These are phyloP conservation scores for Girardia tigrina DNA, from an alignment of 2,888 invertebrate species.

Conservation along the genomic window DNA sequence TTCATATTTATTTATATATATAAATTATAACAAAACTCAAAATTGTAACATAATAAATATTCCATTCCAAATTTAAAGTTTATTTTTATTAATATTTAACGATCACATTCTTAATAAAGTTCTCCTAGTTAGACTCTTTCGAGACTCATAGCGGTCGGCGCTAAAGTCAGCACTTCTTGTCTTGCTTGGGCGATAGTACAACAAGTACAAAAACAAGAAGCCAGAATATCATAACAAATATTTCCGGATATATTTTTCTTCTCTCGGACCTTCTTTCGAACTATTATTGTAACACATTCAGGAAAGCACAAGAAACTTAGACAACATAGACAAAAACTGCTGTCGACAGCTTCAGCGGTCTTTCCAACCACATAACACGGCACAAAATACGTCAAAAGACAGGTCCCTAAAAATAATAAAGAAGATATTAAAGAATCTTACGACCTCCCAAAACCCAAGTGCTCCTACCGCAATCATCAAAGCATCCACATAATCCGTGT, in stretches of 20 bases:
- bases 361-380: not conserved
- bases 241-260: not conserved
- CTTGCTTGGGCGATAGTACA: conserved; percentile 2
- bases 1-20: no score
- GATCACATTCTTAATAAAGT: no score
- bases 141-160: not conserved
- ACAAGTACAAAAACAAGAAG: conserved; percentile 53
- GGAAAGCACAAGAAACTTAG: not conserved
- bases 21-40: no score
- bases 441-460: not conserved
- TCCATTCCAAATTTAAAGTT: no score
- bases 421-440: no score
- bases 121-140: not conserved
- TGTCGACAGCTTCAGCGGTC: not conserved
- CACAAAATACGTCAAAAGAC: not conserved
- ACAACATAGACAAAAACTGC: not conserved
- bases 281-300: not conserved
- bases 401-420: no score
- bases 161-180: not conserved
- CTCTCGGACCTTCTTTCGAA: conserved; percentile 10
- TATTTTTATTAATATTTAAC: no score
- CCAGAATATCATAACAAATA: conserved; percentile 20
- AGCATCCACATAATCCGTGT: conserved; percentile 15
- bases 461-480: conserved; percentile 18
- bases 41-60: no score